phyloP scores from a whole-genome alignment of 2,888 invertebrate species.

The Panopea generosa region DNA sequence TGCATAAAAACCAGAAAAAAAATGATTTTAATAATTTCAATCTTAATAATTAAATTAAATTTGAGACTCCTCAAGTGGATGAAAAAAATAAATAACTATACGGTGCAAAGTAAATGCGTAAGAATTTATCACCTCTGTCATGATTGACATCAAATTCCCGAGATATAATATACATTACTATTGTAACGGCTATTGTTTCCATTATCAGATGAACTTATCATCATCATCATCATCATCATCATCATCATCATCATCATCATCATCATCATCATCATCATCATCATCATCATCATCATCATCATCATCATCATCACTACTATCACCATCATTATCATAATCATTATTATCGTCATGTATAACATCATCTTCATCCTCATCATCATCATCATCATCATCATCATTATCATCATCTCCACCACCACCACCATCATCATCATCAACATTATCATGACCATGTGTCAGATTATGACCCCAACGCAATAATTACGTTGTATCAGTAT shows the following conservation, averaged over 20 bases:
- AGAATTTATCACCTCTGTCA: neutral
- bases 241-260: slow-evolving; percentile 9
- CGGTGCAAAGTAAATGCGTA: too few relatives aligned
- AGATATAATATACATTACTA: too few relatives aligned
- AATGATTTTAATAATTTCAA: too few relatives aligned
- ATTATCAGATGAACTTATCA: slow-evolving; percentile 10
- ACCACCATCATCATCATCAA: slow-evolving; percentile 20
- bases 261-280: slow-evolving; percentile 16
- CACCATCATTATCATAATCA: slow-evolving; percentile 5
- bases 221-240: slow-evolving; percentile 21
- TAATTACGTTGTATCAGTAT: too few relatives aligned
- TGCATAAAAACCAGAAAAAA: too few relatives aligned
- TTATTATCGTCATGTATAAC: too few relatives aligned
- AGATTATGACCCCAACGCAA: neutral
- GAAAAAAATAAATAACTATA: too few relatives aligned
- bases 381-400: too few relatives aligned
- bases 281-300: slow-evolving; percentile 11
- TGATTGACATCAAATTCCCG: neutral
- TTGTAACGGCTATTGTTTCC: too few relatives aligned
- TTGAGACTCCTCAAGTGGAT: too few relatives aligned
- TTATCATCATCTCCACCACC: slow-evolving; percentile 15
- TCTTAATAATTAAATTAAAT: neutral
- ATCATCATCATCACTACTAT: slow-evolving; percentile 10
- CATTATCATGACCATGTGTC: neutral
- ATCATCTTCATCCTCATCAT: too few relatives aligned